Base-by-base conservation (phyloP, 2,888 invertebrate species). In the Epinotia nisella region DNA sequence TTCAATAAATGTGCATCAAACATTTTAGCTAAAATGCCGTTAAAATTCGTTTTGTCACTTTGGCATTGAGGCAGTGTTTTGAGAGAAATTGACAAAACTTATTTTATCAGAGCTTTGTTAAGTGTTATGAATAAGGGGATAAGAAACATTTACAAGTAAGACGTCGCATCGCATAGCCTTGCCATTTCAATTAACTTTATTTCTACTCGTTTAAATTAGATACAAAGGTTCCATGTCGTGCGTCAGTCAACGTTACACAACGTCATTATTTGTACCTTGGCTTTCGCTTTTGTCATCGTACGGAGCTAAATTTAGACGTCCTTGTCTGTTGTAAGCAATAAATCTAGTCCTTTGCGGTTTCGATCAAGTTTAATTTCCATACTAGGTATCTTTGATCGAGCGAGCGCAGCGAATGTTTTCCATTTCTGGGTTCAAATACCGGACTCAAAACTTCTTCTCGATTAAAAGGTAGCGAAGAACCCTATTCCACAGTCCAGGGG, bases 231-330 rank as follows among this genome's bases (percentile, higher is more conserved):
- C 11, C 66, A 21, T n/a, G 61, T 5, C 64, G 15, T 73, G 69
- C 73, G 73, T 73, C 73, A 73, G 41, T 58, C 58, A 58, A 17
- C 56, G 56, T 62, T 29, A 49, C 51, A 24, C 55, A 49, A 58
- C 21, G 68, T 73, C 62, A 64, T 73, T 73, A 64, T 73, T 45
- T 51, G 64, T 53, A 9, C 51, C 71, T 41, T 62, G 69, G 7
- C 39, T 11, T 45, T 58, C 49, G 45, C 72, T 69, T 73, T 73
- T 73, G 73, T 73, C 72, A 72, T 56, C 58, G 56, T 19, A 19
- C 2, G 11, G 10, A 24, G 69, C 69, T 69, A 73, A 41, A 64
- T 69, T 69, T 73, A 64, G 73, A 73, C 45, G 58, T 35, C 73
- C 64, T 73, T 73, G 73, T 51, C 24, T 24, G 13, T 17, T 55